A percentile compares a stretch with the other conserved stretches of the same genome.
Evolutionary conservation across 2,888 invertebrate genomes (phyloP).

Genomic region (Stenoptilia bipunctidactyla): DNA sequence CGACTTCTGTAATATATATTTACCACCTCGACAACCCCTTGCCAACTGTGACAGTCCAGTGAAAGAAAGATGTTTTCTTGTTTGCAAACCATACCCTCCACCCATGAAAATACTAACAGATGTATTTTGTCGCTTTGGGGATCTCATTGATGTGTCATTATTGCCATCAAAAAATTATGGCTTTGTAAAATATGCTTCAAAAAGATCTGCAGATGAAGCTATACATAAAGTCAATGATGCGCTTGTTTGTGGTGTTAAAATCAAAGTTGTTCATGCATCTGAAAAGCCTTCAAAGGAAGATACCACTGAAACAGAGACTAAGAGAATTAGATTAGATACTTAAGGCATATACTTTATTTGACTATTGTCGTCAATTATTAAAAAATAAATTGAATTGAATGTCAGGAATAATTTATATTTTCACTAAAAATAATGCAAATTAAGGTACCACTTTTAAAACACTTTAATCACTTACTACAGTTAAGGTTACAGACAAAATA

Average conservation of each 20-base stretch:
- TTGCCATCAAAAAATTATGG: constrained; percentile 92
- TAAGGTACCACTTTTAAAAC: too few species aligned
- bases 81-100: constrained; percentile 77
- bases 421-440: too few species aligned
- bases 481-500: too few species aligned
- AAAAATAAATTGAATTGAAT: too few species aligned
- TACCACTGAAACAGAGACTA: neutral
- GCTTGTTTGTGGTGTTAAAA: constrained; percentile 82
- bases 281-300: constrained; percentile 48
- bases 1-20: constrained; percentile 72
- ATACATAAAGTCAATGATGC: constrained; percentile 82
- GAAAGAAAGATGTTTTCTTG: constrained; percentile 77
- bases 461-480: too few species aligned
- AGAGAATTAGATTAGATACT: too few species aligned
- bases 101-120: constrained; percentile 82
- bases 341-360: too few species aligned
- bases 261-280: constrained; percentile 93
- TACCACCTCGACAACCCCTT: constrained; percentile 80
- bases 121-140: constrained; percentile 91
- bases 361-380: too few species aligned
- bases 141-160: constrained; percentile 90
- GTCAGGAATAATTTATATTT: too few species aligned
- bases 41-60: constrained; percentile 73
- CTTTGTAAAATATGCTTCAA: constrained; percentile 88
- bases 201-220: constrained; percentile 82